Evolutionary conservation across 2,888 invertebrate genomes (phyloP).

Genomic region (Hemaris fuciformis): DNA sequence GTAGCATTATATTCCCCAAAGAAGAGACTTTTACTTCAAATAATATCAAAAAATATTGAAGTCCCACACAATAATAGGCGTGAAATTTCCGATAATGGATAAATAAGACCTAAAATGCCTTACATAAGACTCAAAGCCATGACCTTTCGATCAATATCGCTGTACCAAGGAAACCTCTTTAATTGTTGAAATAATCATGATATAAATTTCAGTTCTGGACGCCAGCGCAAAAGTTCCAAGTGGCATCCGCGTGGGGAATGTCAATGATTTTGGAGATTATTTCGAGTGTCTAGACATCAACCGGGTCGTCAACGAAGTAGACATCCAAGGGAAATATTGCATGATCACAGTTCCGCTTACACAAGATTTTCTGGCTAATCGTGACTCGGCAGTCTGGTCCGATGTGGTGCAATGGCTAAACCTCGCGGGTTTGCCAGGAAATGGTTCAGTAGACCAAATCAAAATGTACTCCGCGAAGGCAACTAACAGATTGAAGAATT

Average conservation of each 20-base stretch:
- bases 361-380: slow-evolving; percentile 32
- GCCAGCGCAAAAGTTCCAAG: slow-evolving; percentile 63
- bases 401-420: not conserved
- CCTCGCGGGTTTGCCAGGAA: not conserved
- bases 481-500: not conserved
- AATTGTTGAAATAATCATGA: not conserved
- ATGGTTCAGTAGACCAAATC: not conserved
- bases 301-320: slow-evolving; percentile 29
- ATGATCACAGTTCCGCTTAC: slow-evolving; percentile 42
- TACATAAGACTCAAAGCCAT: not conserved
- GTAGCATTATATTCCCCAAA: no score
- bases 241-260: slow-evolving; percentile 59
- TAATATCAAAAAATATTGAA: no score
- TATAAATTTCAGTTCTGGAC: slow-evolving; percentile 58
- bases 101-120: no score
- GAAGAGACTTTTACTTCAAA: no score
- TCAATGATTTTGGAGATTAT: slow-evolving; percentile 64
- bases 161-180: not conserved
- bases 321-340: slow-evolving; percentile 70
- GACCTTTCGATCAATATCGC: no score
- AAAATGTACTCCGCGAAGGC: not conserved
- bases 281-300: slow-evolving; percentile 51
- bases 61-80: no score
- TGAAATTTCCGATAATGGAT: no score
- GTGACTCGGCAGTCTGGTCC: slow-evolving; percentile 25